Evolutionary conservation across 1,140 invertebrate genomes (phyloP).

Genomic region (Drosophila bocqueti): DNA sequence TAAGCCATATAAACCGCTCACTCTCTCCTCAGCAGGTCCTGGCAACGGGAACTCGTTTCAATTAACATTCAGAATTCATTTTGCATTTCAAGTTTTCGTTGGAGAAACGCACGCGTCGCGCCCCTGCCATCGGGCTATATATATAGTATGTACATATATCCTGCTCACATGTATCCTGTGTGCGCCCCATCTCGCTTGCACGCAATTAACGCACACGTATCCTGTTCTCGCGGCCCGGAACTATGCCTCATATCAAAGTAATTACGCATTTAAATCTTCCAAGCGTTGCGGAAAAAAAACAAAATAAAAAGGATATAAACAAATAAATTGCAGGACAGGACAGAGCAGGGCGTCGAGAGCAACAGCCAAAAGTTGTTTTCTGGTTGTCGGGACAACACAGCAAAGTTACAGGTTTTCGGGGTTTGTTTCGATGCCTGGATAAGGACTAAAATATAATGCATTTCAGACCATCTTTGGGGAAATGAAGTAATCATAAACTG

Average conservation of each 20-base stretch:
- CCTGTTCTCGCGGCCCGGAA: conserved; percentile 62
- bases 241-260: conserved; percentile 81
- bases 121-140: conserved; percentile 3
- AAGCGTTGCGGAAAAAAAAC: conserved; percentile 61
- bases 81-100: conserved; percentile 76
- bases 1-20: background rate
- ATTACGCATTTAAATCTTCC: conserved; percentile 82
- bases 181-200: conserved; percentile 39
- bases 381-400: conserved; percentile 37
- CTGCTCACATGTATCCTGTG: conserved; percentile 12
- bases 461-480: background rate
- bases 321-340: background rate
- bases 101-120: conserved; percentile 56
- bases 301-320: conserved; percentile 53
- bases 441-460: background rate
- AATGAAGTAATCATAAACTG: background rate
- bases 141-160: conserved; percentile 9
- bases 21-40: conserved; percentile 35
- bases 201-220: conserved; percentile 68
- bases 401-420: conserved; percentile 15
- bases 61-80: conserved; percentile 71
- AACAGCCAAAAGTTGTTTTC: conserved; percentile 44
- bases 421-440: background rate
- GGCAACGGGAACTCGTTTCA: conserved; percentile 73
- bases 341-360: background rate